These are phyloP conservation scores for Plebejus anna DNA, from an alignment of 2,888 invertebrate species.

Conservation along the genomic window DNA sequence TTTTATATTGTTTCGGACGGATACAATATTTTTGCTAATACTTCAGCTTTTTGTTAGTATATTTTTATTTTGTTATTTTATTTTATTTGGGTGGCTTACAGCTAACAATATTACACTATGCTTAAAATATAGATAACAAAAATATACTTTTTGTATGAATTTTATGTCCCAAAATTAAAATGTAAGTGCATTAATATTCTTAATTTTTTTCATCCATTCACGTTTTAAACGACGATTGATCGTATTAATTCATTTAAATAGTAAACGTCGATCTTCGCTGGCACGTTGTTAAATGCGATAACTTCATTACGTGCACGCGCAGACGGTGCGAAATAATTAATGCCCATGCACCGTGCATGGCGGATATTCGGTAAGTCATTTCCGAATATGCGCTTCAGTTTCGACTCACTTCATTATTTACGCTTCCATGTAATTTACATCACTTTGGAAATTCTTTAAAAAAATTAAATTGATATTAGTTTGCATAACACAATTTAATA, in stretches of 20 bases:
- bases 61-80: no score
- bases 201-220: not conserved
- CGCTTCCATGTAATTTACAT: not conserved
- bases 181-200: not conserved
- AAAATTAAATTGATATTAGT: not conserved
- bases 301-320: slow-evolving; percentile 22
- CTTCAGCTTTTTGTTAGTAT: not conserved
- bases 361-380: slow-evolving; percentile 14
- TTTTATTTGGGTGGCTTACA: no score
- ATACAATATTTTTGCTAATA: no score
- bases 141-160: not conserved
- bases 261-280: not conserved
- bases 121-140: no score
- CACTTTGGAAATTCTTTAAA: no score
- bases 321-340: slow-evolving; percentile 22
- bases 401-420: not conserved
- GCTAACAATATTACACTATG: no score
- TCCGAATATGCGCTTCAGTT: slow-evolving; percentile 9
- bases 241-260: slow-evolving; percentile 5
- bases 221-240: not conserved
- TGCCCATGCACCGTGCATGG: slow-evolving; percentile 7
- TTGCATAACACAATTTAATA: not conserved
- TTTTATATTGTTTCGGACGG: not conserved
- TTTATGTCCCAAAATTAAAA: not conserved
- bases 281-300: slow-evolving; percentile 26